These are phyloP conservation scores for Drosophila melanosoma DNA, from an alignment of 2,888 invertebrate species.

Conservation along the genomic window DNA sequence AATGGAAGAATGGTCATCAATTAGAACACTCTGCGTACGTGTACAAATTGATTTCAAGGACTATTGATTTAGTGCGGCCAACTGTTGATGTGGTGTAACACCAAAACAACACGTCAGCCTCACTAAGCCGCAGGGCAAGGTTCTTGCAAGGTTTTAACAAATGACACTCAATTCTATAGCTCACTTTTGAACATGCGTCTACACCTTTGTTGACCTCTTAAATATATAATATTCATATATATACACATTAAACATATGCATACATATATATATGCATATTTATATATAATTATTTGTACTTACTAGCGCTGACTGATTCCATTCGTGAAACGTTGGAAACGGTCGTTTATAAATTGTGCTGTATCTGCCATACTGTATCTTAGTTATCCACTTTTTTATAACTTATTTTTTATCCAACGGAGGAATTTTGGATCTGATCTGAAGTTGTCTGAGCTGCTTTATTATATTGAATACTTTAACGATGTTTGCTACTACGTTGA, in stretches of 20 bases:
- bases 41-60: constrained; percentile 57
- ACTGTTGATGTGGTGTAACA: constrained; percentile 84
- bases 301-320: constrained; percentile 83
- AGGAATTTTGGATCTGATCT: constrained; percentile 63
- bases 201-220: constrained; percentile 2
- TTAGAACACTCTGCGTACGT: constrained; percentile 4
- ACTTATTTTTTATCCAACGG: constrained; percentile 67
- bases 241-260: constrained; percentile 1
- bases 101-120: constrained; percentile 71
- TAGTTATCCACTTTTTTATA: constrained; percentile 27
- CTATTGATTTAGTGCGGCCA: constrained; percentile 67
- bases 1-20: constrained; percentile 1
- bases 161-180: background rate
- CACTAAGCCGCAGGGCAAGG: constrained; percentile 17
- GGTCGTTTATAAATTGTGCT: constrained; percentile 58
- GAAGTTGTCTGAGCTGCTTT: constrained; percentile 16
- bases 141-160: background rate
- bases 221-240: background rate
- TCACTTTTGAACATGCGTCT: constrained; percentile 7
- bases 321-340: constrained; percentile 79
- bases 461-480: constrained; percentile 41
- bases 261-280: background rate
- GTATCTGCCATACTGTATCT: constrained; percentile 65
- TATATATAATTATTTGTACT: constrained; percentile 60
- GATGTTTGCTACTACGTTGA: constrained; percentile 57